Evolutionary conservation across 1,140 invertebrate species (phyloP).

Genomic region (Drosophila tropicalis): DNA sequence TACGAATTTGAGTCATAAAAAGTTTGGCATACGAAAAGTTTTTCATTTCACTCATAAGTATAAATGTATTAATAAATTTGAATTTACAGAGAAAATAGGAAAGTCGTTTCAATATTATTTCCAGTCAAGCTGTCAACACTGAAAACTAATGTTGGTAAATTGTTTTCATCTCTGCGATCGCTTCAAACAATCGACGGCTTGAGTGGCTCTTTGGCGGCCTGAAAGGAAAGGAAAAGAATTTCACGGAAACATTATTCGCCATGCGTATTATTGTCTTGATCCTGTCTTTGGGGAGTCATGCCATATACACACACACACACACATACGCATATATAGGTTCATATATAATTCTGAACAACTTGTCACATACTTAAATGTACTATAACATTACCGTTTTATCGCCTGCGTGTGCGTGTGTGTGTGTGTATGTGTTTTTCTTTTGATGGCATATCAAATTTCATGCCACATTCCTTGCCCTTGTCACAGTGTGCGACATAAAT

Average conservation of each 20-base stretch:
- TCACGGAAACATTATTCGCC: no score
- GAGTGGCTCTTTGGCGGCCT: no score
- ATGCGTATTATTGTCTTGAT: no score
- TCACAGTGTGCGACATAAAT: conserved; percentile 20
- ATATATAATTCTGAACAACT: conserved; percentile 9
- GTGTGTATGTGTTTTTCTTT: neutral
- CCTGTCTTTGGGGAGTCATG: no score
- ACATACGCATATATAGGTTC: neutral
- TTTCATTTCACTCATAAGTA: neutral
- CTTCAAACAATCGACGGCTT: no score
- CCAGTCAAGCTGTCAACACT: no score
- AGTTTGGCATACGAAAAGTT: neutral
- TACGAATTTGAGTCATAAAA: neutral
- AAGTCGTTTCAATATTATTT: no score
- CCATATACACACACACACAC: neutral
- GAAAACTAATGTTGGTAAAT: no score
- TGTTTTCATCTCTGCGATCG: no score
- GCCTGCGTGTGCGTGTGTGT: neutral
- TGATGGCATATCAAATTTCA: conserved; percentile 39
- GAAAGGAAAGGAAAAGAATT: no score
- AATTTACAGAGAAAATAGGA: neutral
- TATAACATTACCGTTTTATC: conserved; percentile 38
- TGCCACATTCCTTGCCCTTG: conserved; percentile 15
- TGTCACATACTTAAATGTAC: neutral
- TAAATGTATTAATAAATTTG: neutral